Conservation (phyloP, 2,797 vertebrate genomes). For the Simalia tracyae region DNA sequence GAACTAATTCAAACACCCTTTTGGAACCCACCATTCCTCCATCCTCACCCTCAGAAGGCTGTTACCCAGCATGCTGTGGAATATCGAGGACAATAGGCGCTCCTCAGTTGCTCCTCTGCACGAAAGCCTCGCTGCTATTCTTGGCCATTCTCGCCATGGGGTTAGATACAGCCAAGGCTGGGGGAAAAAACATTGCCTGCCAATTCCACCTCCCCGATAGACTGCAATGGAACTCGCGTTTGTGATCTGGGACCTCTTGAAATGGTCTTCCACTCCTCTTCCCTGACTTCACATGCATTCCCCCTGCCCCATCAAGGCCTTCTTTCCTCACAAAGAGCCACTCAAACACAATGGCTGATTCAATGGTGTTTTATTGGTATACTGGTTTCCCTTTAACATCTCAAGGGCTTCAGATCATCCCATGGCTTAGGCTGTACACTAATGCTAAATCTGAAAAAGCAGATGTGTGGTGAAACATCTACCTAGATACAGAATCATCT, state of each 20-base stretch:
- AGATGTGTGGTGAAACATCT: too few species aligned
- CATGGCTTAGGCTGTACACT: not conserved
- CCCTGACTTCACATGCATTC: not conserved
- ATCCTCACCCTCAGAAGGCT: not conserved
- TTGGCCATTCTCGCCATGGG: not conserved
- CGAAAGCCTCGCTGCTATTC: not conserved
- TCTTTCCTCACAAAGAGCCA: not conserved
- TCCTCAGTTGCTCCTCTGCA: not conserved
- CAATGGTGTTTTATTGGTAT: constrained; percentile 27
- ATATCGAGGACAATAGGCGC: too few species aligned
- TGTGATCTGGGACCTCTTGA: not conserved
- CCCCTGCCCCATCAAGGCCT: not conserved
- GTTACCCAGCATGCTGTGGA: not conserved
- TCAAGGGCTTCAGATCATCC: not conserved
- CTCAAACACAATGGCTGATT: not conserved
- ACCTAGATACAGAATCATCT: constrained; percentile 26
- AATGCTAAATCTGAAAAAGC: not conserved
- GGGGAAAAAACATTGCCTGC: not conserved
- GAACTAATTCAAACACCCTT: not conserved
- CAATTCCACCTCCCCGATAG: not conserved
- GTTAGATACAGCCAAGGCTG: not conserved
- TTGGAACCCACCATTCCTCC: not conserved
- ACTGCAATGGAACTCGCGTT: not conserved
- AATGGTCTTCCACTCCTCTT: not conserved
- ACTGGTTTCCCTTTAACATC: not conserved